Evolutionary conservation across 2,113 vertebrate species (phyloP).

Genomic region (Sapajus apella): DNA sequence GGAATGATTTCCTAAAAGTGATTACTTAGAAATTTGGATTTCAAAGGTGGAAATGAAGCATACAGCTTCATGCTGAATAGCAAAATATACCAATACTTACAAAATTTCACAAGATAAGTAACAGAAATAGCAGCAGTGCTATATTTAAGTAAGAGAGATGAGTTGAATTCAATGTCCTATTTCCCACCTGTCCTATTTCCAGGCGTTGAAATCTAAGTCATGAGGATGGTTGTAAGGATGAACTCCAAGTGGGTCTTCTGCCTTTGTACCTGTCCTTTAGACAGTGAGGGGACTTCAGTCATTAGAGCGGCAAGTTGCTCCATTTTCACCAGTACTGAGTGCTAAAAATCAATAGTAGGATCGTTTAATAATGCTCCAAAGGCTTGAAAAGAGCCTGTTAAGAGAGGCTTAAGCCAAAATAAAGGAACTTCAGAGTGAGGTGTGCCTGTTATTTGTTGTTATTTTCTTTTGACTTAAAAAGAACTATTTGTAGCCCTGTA

Average conservation of each 20-base stretch:
- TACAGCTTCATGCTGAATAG: conserved; percentile 57
- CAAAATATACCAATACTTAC: conserved; percentile 42
- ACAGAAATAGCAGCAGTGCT: conserved; percentile 58
- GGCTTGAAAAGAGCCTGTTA: conserved; percentile 64
- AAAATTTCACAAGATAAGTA: conserved; percentile 41
- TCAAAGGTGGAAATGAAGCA: conserved; percentile 60
- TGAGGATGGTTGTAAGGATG: neutral
- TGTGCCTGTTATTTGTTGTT: conserved; percentile 48
- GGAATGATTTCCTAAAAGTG: conserved; percentile 46
- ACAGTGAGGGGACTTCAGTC: conserved; percentile 52
- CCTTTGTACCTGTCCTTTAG: conserved; percentile 49
- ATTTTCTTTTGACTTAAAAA: conserved; percentile 56
- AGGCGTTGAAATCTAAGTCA: conserved; percentile 46
- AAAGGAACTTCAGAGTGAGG: conserved; percentile 54
- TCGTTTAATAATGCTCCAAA: conserved; percentile 66
- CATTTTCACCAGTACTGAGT: conserved; percentile 38
- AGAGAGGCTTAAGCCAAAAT: conserved; percentile 60
- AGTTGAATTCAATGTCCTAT: conserved; percentile 49
- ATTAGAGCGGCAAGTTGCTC: conserved; percentile 41
- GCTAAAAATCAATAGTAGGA: conserved; percentile 70
- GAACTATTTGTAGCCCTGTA: conserved; percentile 3
- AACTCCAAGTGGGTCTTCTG: neutral
- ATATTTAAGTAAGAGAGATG: conserved; percentile 58
- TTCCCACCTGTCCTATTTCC: conserved; percentile 66
- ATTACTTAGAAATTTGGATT: conserved; percentile 61